Evolutionary conservation across 2,113 vertebrate species (phyloP), one percentile per base, ranked within the genome.

Genomic region (Vicugna pacos): DNA sequence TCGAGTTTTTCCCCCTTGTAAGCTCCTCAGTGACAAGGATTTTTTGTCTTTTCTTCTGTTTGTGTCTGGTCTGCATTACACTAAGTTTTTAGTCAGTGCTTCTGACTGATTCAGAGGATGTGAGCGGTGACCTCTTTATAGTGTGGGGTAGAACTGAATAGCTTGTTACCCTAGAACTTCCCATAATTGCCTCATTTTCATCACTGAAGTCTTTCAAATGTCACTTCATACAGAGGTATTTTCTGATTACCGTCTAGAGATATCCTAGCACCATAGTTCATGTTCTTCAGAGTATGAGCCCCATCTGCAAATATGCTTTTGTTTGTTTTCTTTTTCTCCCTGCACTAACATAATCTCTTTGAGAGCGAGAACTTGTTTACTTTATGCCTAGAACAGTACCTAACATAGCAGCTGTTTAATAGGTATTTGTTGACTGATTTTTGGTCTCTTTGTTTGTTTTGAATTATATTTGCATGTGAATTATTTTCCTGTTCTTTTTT

Each of bases 381-480:
- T 94, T 67, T 56, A 22, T 8, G 10, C 79, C 50, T 65, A 58
- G 28, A n/a, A 30, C 8, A 48, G 3, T 28, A 12, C 50, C 54
- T 35, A 46, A 76, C 30, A 42, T 24, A 73, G 56, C 32, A 81
- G 12, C 17, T 85, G 38, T 77, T 93, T 56, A 65, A 48, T 73
- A 22, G 35, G 9, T 50, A 38, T 42, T 85, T 93, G 32, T 72
- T 89, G 26, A 80, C 50, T 88, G 69, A 42, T n/a, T 95, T 86
- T 91, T 89, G 7, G 3, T 73, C 22, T 93, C 20, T 96, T 67
- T n/a, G 64, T 67, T 85, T 88, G 48, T 96, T 95, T 46, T 56
- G 38, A 91, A 26, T 98, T 83, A 72, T 13, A 86, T 96, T 96
- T 96, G 58, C 62, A 17, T 5, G 73, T 87, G 77, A 95, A 20